phyloP scores from a whole-genome alignment of 2,888 invertebrate genomes.

The Erynnis tages region DNA sequence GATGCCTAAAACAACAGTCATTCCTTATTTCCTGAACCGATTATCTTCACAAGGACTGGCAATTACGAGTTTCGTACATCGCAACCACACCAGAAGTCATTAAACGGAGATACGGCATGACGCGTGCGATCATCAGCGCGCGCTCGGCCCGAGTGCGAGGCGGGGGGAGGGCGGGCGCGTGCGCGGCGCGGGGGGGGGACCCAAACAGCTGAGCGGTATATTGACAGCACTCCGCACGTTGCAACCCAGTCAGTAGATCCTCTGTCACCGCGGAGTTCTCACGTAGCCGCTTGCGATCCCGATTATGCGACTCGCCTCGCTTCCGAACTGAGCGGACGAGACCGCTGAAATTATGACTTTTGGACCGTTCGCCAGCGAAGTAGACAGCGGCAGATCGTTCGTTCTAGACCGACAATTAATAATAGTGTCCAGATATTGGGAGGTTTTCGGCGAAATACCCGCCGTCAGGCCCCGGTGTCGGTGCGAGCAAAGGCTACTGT shows the following conservation, averaged over 20 bases:
- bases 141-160: constrained; percentile 33
- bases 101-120: constrained; percentile 29
- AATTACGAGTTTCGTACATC: constrained; percentile 9
- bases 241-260: constrained; percentile 81
- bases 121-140: constrained; percentile 38
- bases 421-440: constrained; percentile 78
- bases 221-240: constrained; percentile 82
- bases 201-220: constrained; percentile 83
- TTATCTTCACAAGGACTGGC: background rate
- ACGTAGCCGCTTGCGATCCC: constrained; percentile 63
- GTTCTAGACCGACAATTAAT: constrained; percentile 74
- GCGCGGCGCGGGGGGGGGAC: constrained; percentile 60
- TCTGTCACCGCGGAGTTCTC: constrained; percentile 71
- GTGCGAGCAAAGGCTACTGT: constrained; percentile 46
- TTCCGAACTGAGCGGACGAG: constrained; percentile 72
- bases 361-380: constrained; percentile 73
- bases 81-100: constrained; percentile 21
- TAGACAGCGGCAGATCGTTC: constrained; percentile 71
- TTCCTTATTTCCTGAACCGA: background rate
- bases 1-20: too few relatives aligned
- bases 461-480: constrained; percentile 72
- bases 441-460: constrained; percentile 61
- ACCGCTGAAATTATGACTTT: constrained; percentile 79
- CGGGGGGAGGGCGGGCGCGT: constrained; percentile 49
- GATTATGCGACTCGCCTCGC: constrained; percentile 75